Base-by-base conservation (phyloP, 2,113 vertebrate species). In the Xenopus laevis region DNA sequence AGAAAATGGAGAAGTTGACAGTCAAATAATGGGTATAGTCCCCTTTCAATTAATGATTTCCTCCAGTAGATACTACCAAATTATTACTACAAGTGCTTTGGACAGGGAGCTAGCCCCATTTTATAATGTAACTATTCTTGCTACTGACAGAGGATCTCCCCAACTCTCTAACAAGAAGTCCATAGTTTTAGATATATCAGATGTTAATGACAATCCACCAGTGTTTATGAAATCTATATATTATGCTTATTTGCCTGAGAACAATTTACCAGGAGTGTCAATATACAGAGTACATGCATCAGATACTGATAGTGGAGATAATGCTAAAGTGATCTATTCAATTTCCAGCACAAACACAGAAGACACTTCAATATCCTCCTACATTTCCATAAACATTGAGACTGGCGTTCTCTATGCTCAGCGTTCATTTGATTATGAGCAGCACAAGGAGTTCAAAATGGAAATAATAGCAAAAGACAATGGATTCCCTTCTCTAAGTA, bases 1-100 rank as follows among this genome's bases (percentile, higher is more conserved):
- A 0, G 21, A 15, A 5, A 91, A 90, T 1, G 90, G 87, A 3
- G 67, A 69, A 33, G 79, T 91, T 0, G 82, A 71, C 4, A 85
- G 79, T 71, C 33, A 55, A 0, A 70, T 93, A 5, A 21, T 4
- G 0, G 83, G 7, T 0, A 27, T 27, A 27, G 23, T 10, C 0
- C 8, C 77, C 0, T 89, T 87, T 71, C 17, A 85, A 10, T 46
- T 71, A 45, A 60, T 75, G 23, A 27, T 30, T 17, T 90, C 88
- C 17, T 91, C 86, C 65, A 88, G 81, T 58, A 90, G 90, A 9
- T 90, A 87, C 79, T 92, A 91, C 20, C 88, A 87, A 0, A 57
- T 93, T 40, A 71, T 88, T 5, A 79, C 91, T n/a, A 58, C 82
- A 16, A 80, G 68, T 4, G 13, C 15, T 7, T 20, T 93, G 60